phyloP scores from a whole-genome alignment of 2,888 invertebrate genomes.

The Rotaria magnacalcarata region DNA sequence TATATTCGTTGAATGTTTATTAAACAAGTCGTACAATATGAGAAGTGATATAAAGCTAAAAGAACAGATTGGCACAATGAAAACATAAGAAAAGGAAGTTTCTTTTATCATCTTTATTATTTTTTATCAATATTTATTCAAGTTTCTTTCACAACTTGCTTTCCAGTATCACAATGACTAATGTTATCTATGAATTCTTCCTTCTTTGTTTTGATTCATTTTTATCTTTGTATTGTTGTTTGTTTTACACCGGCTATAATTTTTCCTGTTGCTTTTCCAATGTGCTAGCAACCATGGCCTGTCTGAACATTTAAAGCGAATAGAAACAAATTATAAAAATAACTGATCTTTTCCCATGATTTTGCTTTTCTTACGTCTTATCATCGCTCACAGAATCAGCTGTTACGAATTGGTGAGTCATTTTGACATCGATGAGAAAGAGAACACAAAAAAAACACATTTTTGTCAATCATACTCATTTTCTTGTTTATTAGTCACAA shows the following conservation, averaged over 20 bases:
- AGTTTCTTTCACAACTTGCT: too few relatives aligned
- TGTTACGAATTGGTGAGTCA: neutral
- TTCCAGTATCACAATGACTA: too few relatives aligned
- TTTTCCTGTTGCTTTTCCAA: too few relatives aligned
- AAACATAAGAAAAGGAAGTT: neutral
- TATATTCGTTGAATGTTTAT: neutral
- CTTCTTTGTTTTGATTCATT: too few relatives aligned
- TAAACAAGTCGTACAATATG: neutral
- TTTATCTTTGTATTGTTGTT: too few relatives aligned
- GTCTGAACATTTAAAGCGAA: too few relatives aligned
- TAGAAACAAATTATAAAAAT: too few relatives aligned
- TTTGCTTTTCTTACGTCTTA: neutral
- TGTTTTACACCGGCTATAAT: too few relatives aligned
- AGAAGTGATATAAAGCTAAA: neutral
- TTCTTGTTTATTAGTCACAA: neutral
- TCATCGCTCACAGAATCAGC: neutral
- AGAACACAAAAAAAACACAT: neutral
- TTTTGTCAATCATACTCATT: neutral
- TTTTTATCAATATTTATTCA: too few relatives aligned
- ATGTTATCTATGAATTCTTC: too few relatives aligned
- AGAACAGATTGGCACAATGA: neutral
- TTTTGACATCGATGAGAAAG: neutral
- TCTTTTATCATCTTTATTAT: neutral
- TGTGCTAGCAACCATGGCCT: too few relatives aligned
- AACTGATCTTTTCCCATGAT: too few relatives aligned